Evolutionary conservation across 2,797 vertebrate species (phyloP), one percentile per base, ranked within the genome.

Genomic region (Steatocranus sp.): DNA sequence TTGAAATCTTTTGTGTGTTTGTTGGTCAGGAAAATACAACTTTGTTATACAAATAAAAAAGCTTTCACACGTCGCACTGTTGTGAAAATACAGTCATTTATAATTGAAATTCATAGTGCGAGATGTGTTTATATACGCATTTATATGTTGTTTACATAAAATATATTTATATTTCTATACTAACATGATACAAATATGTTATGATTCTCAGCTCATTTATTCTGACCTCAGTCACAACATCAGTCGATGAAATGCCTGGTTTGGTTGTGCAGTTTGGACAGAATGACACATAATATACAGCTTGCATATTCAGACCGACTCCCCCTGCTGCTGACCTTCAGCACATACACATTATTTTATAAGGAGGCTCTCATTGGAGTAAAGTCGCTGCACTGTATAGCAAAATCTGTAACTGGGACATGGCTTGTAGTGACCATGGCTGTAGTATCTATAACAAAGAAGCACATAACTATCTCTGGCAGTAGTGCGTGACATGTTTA

Each of bases 121-220:
- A 76, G 9, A 74, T 82, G 34, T 41, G 75, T 84, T 80, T 75
- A 2, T 49, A 50, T n/a, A 49, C 25, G 3, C 53, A 80, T 79
- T 70, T 41, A 75, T 23, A 75, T 75, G 61, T 78, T 54, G 11
- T 70, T 89, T 61, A 91, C 54, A 41, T 87, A n/a, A 88, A 91
- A 86, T 92, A 25, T 78, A 89, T 90, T 90, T 75, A 84, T 86
- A 78, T 58, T 84, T 75, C 46, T 68, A 32, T 11, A 46, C 14
- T 46, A 46, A 46, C 6, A n/a, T 11, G 15, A 17, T 27, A 70
- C 85, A 80, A 79, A 30, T 87, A 54, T 10, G 1, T 70, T 82
- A 0, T 84, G 27, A 46, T 80, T 83, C 68, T 77, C 30, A 58
- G 23, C 63, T 76, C 36, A 36, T 84, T 86, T 73, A 74, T 48